Evolutionary conservation across 2,113 vertebrate species (phyloP), one percentile per base, ranked within the genome.

Genomic region (Coracopsis vasa): DNA sequence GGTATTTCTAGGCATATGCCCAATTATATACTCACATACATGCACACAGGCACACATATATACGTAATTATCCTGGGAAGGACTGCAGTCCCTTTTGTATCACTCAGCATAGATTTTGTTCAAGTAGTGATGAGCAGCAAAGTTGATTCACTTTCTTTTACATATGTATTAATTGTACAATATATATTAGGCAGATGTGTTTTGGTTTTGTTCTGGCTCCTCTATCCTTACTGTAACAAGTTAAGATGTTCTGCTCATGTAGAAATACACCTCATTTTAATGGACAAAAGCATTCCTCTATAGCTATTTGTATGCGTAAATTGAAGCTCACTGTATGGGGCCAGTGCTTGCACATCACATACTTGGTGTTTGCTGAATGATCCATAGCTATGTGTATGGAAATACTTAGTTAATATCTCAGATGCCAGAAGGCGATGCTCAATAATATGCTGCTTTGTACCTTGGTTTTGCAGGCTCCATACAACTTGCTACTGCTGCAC

Each of bases 311-410:
- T 13, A 56, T 35, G 58, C 58, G 6, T 6, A 3, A 9, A 7
- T 0, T 17, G 73, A 13, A 27, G 47, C 45, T 67, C 23, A 79
- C 45, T 13, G 39, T 5, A 20, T 4, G 9, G 81, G 41, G 20
- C 64, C 61, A 24, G 54, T 5, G 44, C 69, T 31, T 14, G 86
- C 51, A 42, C 33, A 2, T 5, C 41, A 5, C 35, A 13, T 10
- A 16, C 60, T 42, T 41, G 74, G 53, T 11, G 2, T n/a, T 62
- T 3, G 2, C 16, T 0, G 35, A 54, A 3, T 28, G 44, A 10
- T 35, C n/a, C 31, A 5, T 1, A 0, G 45, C 65, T 16, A 0
- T 3, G 29, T 1, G 54, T 23, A 0, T 5, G 35, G 69, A 15
- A n/a, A 8, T 25, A 27, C 1, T 42, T 4, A 10, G 31, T 18